Evolutionary conservation across 2,797 vertebrate genomes (phyloP).

Genomic region (Pteronotus mesoamericanus): DNA sequence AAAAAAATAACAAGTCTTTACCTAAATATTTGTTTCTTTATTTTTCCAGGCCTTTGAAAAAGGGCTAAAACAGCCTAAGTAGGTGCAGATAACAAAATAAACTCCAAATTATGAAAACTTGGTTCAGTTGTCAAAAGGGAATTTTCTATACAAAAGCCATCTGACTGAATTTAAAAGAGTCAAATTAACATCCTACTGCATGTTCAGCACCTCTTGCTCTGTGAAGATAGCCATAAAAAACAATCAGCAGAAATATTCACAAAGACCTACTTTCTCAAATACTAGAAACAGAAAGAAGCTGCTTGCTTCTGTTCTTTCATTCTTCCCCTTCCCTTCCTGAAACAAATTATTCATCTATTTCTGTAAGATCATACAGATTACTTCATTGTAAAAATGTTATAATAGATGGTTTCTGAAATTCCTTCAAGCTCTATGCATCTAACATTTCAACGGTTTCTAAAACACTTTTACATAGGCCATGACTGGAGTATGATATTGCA

Average conservation of each 20-base stretch:
- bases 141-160: background rate
- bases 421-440: background rate
- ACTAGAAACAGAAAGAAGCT: background rate
- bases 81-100: background rate
- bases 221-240: background rate
- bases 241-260: background rate
- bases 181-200: background rate
- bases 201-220: background rate
- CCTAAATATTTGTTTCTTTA: background rate
- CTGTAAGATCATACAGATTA: background rate
- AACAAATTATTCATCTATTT: background rate
- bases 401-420: background rate
- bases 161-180: background rate
- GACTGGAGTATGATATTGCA: background rate
- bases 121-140: background rate
- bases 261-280: background rate
- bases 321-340: background rate
- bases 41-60: constrained; percentile 2
- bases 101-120: background rate
- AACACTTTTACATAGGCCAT: background rate
- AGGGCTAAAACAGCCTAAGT: background rate
- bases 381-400: background rate
- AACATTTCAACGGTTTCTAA: background rate
- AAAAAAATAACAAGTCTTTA: background rate
- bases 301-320: background rate